A percentile compares a stretch with the other conserved stretches of the same genome.
These are phyloP conservation scores for Chelon auratus DNA, from an alignment of 2,797 vertebrate species.

Conservation along the genomic window DNA sequence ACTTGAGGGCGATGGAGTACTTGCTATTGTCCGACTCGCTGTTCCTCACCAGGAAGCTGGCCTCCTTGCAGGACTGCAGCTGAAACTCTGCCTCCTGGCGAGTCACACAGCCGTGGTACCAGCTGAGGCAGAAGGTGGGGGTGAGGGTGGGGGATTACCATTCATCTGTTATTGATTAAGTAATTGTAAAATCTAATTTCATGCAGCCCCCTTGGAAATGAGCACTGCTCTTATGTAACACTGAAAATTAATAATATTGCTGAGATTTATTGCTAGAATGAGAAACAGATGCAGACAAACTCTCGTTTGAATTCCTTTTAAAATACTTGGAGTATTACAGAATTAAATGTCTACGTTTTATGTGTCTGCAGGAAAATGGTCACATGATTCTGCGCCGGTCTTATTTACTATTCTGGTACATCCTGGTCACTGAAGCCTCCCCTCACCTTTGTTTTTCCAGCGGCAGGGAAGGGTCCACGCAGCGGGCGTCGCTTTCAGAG, in stretches of 20 bases:
- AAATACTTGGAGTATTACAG: neutral
- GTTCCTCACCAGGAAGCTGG: constrained; percentile 94
- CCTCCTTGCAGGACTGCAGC: constrained; percentile 91
- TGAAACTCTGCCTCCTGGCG: constrained; percentile 92
- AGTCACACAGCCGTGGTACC: constrained; percentile 90
- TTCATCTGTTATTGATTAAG: constrained; percentile 46
- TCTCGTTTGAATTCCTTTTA: neutral
- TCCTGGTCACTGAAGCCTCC: neutral
- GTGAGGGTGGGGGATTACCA: neutral
- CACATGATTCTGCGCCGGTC: neutral
- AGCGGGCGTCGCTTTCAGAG: constrained; percentile 75
- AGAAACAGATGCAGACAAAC: constrained; percentile 5
- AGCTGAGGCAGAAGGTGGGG: constrained; percentile 69
- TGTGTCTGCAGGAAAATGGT: neutral
- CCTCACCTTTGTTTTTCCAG: constrained; percentile 94
- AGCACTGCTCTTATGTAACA: constrained; percentile 16
- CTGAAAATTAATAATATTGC: neutral
- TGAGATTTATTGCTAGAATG: neutral
- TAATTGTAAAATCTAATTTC: constrained; percentile 20
- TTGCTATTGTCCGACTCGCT: constrained; percentile 94
- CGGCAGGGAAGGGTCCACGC: constrained; percentile 89
- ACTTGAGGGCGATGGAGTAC: constrained; percentile 98
- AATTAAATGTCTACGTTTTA: neutral
- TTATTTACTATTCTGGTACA: neutral
- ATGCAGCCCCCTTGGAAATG: constrained; percentile 17